Percentiles rank a stretch among this genome's conserved stretches.
phyloP scores from a whole-genome alignment of 92 coral and sea anemone genomes.

The Parazoanthus swiftii region DNA sequence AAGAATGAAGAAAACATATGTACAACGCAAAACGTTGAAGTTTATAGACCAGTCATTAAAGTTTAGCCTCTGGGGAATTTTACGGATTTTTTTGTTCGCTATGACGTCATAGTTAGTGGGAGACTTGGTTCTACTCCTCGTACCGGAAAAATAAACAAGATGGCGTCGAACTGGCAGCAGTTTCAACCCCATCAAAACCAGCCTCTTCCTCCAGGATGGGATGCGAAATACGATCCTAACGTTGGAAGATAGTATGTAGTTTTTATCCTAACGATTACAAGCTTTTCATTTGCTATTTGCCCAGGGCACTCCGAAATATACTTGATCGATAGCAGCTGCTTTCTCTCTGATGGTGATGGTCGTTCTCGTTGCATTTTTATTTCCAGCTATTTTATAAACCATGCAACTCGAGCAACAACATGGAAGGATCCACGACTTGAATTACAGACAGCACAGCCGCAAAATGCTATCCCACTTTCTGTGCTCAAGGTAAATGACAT shows the following conservation, averaged over 20 bases:
- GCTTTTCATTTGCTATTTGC: neutral
- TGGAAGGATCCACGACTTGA: slow-evolving; percentile 85
- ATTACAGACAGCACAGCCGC: slow-evolving; percentile 21
- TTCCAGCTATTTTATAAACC: slow-evolving; percentile 84
- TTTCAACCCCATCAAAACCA: slow-evolving; percentile 77
- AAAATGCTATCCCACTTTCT: slow-evolving; percentile 16
- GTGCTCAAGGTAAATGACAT: slow-evolving; percentile 19
- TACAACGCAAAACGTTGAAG: too few species aligned
- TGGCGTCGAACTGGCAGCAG: slow-evolving; percentile 79
- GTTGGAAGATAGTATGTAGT: slow-evolving; percentile 79
- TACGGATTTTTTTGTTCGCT: too few species aligned
- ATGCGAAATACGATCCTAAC: slow-evolving; percentile 73
- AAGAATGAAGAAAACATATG: too few species aligned
- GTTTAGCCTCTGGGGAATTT: too few species aligned
- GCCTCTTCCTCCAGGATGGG: slow-evolving; percentile 91
- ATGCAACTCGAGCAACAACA: slow-evolving; percentile 71
- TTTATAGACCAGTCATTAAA: too few species aligned
- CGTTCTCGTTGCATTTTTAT: neutral
- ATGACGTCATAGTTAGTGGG: neutral
- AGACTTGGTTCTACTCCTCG: neutral
- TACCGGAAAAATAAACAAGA: slow-evolving; percentile 47
- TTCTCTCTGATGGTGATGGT: neutral
- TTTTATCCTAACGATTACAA: neutral
- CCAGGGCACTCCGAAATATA: neutral
- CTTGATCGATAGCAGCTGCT: neutral